phyloP scores from a whole-genome alignment of 2,113 vertebrate species.

The Rhegmatorhina hoffmannsi region DNA sequence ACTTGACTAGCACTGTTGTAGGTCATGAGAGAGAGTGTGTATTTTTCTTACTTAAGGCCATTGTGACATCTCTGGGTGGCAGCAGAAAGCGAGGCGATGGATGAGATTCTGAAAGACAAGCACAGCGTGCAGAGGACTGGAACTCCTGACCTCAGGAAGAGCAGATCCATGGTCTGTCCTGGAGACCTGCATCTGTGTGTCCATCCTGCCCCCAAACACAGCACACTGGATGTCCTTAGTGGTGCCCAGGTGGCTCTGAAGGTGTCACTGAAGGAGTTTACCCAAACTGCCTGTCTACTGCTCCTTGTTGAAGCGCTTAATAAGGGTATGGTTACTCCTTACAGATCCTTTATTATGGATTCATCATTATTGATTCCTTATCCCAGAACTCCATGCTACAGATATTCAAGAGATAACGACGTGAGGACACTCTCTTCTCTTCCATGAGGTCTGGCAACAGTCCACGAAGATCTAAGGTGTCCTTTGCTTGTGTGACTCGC shows the following conservation, averaged over 20 bases:
- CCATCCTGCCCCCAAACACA: not conserved
- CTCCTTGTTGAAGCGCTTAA: not conserved
- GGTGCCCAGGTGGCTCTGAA: not conserved
- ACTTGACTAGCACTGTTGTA: not conserved
- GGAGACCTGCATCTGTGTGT: rapidly evolving
- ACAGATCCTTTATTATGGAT: not conserved
- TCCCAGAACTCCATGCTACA: not conserved
- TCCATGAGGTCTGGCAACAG: not conserved
- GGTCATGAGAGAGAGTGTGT: not conserved
- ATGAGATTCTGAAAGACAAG: not conserved
- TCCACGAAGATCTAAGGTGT: rapidly evolving
- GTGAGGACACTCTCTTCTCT: not conserved
- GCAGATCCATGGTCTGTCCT: not conserved
- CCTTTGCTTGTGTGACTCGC: rapidly evolving
- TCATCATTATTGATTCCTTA: not conserved
- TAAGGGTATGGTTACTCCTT: not conserved
- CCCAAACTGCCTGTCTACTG: not conserved
- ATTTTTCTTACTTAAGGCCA: not conserved
- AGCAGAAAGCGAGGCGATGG: not conserved
- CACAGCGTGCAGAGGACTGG: rapidly evolving
- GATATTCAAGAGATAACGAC: not conserved
- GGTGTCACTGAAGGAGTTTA: too few species aligned
- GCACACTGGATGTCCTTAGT: not conserved
- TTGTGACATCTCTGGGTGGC: not conserved
- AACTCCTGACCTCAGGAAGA: not conserved